These are phyloP conservation scores for Aix galericulata DNA, from an alignment of 2,113 vertebrate species.

Conservation along the genomic window DNA sequence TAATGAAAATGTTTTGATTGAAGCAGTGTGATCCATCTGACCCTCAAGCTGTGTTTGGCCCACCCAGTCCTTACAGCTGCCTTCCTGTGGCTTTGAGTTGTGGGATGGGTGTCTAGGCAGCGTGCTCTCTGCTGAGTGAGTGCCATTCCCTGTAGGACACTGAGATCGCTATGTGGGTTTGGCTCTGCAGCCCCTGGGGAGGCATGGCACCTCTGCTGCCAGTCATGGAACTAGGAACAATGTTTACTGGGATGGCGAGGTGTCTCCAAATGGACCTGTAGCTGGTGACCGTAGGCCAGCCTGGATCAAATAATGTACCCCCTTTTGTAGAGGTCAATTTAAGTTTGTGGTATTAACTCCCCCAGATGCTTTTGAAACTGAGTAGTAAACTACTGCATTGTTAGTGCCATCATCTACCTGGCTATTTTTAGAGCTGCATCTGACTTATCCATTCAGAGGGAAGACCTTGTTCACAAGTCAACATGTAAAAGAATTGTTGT, in stretches of 20 bases:
- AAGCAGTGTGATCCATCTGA: background rate
- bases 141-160: background rate
- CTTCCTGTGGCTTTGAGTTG: background rate
- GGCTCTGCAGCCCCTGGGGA: background rate
- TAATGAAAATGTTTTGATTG: background rate
- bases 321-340: background rate
- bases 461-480: background rate
- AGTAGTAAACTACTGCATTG: background rate
- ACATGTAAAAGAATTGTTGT: rapidly evolving
- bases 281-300: background rate
- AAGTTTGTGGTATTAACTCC: background rate
- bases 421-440: background rate
- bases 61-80: background rate
- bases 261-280: background rate
- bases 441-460: background rate
- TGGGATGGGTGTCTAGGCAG: background rate
- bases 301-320: background rate
- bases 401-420: background rate
- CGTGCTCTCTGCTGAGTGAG: background rate
- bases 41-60: background rate
- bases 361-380: background rate
- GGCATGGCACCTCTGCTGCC: background rate
- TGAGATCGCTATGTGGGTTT: background rate
- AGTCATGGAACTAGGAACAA: background rate
- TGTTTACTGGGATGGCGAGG: background rate